Percentiles rank a stretch among this genome's conserved stretches.
Evolutionary conservation across 2,113 vertebrate genomes (phyloP).

Genomic region (Microcebus murinus): DNA sequence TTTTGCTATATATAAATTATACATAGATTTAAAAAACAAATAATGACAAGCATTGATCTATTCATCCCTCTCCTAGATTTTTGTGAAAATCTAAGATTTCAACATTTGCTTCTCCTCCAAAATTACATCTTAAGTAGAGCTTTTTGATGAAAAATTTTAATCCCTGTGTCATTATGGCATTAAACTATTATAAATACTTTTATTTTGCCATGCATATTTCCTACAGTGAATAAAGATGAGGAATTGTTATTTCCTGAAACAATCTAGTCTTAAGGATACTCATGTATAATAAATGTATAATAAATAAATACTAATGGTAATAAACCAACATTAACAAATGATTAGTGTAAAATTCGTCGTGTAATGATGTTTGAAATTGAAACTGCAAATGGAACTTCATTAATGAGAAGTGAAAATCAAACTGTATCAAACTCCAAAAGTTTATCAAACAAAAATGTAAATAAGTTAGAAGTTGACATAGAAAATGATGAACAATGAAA

Average conservation of each 20-base stretch:
- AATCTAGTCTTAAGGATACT: neutral
- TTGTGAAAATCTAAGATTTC: conserved; percentile 28
- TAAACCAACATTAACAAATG: conserved; percentile 6
- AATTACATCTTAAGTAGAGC: neutral
- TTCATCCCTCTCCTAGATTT: neutral
- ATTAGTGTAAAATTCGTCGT: neutral
- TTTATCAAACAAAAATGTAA: neutral
- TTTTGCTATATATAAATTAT: neutral
- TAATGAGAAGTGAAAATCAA: conserved; percentile 8
- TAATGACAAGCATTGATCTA: neutral
- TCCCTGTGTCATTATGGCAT: neutral
- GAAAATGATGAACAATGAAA: neutral
- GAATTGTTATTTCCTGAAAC: neutral
- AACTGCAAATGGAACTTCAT: conserved; percentile 14
- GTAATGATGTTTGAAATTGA: neutral
- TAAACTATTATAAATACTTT: neutral
- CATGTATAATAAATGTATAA: conserved; percentile 6
- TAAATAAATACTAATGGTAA: conserved; percentile 1
- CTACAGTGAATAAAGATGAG: conserved; percentile 12
- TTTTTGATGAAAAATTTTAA: neutral
- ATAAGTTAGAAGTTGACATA: neutral
- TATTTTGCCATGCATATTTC: neutral
- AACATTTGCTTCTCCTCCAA: neutral
- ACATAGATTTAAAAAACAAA: neutral
- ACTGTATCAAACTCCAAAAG: neutral